Evolutionary conservation across 2,888 invertebrate species (phyloP).

Genomic region (Acholoe squamosa): DNA sequence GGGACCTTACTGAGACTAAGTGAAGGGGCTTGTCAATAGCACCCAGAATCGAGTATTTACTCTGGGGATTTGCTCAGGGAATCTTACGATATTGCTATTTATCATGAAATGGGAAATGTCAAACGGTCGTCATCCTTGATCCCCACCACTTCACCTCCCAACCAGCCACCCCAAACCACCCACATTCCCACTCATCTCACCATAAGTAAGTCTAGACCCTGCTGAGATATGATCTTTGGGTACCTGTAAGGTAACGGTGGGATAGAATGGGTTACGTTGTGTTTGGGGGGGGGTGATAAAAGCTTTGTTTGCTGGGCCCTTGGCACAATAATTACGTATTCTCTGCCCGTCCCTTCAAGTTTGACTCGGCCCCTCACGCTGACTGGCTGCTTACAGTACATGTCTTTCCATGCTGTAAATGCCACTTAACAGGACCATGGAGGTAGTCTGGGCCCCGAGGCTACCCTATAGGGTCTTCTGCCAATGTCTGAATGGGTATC

Average conservation of each 20-base stretch:
- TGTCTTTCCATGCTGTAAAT: slow-evolving; percentile 38
- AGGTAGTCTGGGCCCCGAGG: too few relatives aligned
- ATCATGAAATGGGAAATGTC: slow-evolving; percentile 24
- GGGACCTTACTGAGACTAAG: neutral
- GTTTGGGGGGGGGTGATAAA: too few relatives aligned
- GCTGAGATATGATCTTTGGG: too few relatives aligned
- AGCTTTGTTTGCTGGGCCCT: slow-evolving; percentile 11
- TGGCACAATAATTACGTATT: slow-evolving; percentile 48
- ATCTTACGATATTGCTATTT: slow-evolving; percentile 8
- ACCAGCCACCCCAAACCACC: too few relatives aligned
- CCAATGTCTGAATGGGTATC: too few relatives aligned
- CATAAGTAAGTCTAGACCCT: too few relatives aligned
- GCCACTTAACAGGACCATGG: neutral
- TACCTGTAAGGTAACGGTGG: too few relatives aligned
- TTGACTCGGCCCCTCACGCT: slow-evolving; percentile 30
- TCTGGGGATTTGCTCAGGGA: neutral
- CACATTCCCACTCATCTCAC: too few relatives aligned
- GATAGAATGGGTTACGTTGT: too few relatives aligned
- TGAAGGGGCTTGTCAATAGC: neutral
- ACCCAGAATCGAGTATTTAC: neutral
- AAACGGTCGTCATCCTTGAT: slow-evolving; percentile 7
- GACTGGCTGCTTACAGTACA: neutral
- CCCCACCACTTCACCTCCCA: neutral
- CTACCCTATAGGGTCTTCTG: too few relatives aligned
- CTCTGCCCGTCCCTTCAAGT: slow-evolving; percentile 4